phyloP scores from a whole-genome alignment of 2,113 vertebrate species.

The Centrocercus urophasianus region DNA sequence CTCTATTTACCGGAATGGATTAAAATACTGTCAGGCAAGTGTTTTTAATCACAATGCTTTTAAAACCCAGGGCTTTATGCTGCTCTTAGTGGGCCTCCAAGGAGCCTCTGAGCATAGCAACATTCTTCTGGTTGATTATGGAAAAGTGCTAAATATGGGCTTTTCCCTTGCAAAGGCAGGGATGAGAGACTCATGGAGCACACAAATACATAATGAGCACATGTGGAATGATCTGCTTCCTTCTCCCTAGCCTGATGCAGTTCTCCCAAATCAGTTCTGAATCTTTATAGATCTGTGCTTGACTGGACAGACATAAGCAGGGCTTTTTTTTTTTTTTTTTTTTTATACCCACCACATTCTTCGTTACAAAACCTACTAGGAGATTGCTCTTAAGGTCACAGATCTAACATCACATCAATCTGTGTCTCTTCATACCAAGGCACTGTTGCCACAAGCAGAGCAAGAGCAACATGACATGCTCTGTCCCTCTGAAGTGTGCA shows the following conservation, averaged over 20 bases:
- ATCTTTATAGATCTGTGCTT: no score
- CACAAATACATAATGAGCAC: background rate
- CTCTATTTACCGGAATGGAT: background rate
- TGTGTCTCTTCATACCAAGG: background rate
- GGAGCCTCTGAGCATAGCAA: background rate
- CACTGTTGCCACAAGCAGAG: background rate
- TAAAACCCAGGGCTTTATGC: background rate
- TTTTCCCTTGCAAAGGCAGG: background rate
- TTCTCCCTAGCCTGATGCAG: background rate
- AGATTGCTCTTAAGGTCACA: background rate
- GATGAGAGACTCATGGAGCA: fast-evolving
- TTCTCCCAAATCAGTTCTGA: background rate
- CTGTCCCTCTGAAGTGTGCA: background rate
- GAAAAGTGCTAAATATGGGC: background rate
- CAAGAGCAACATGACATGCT: background rate
- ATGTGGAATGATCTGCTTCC: background rate
- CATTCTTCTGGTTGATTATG: background rate
- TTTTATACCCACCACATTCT: background rate
- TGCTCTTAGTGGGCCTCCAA: background rate
- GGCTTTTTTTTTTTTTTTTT: no score
- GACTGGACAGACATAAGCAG: background rate
- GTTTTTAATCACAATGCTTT: background rate
- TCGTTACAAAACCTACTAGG: background rate
- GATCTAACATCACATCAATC: fast-evolving
- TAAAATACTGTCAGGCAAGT: background rate